A percentile compares a stretch with the other conserved stretches of the same genome.
These are phyloP conservation scores for Danaus plexippus DNA, from an alignment of 1,140 invertebrate species.

Conservation along the genomic window DNA sequence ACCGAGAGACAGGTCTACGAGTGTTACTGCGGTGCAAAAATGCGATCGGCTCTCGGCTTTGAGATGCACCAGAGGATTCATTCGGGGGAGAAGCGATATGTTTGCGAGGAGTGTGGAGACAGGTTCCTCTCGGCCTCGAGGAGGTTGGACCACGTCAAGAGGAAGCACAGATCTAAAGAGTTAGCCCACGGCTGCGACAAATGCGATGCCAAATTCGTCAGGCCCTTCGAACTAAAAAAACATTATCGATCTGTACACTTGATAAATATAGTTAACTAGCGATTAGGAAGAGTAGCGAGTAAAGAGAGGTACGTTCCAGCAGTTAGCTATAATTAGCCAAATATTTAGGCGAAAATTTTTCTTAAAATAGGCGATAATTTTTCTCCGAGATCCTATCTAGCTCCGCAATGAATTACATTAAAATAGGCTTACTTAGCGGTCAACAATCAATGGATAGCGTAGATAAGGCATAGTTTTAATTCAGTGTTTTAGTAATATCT, in stretches of 20 bases:
- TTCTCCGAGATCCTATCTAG: too few species aligned
- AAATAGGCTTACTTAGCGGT: too few species aligned
- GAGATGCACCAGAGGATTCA: conserved; percentile 70
- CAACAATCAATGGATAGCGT: too few species aligned
- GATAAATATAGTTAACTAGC: conserved; percentile 5
- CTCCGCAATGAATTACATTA: too few species aligned
- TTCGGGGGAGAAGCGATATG: conserved; percentile 83
- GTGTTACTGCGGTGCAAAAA: conserved; percentile 54
- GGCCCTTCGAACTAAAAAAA: conserved; percentile 51
- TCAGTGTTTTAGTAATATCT: conserved; percentile 4
- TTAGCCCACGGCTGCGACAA: conserved; percentile 39
- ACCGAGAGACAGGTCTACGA: conserved; percentile 40
- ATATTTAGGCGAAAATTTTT: too few species aligned
- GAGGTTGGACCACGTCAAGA: conserved; percentile 53
- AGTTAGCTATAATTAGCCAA: not conserved
- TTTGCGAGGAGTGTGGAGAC: conserved; percentile 78
- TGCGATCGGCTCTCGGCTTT: conserved; percentile 47
- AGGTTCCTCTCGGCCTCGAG: conserved; percentile 60
- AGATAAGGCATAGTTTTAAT: too few species aligned
- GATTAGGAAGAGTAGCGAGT: conserved; percentile 6
- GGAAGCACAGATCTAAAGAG: conserved; percentile 43
- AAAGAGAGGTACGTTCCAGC: conserved; percentile 1
- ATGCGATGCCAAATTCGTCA: conserved; percentile 41
- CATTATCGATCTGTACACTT: conserved; percentile 29
- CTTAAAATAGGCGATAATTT: too few species aligned